These are phyloP conservation scores for Nudaria mundana DNA, from an alignment of 2,888 invertebrate genomes.

Conservation along the genomic window DNA sequence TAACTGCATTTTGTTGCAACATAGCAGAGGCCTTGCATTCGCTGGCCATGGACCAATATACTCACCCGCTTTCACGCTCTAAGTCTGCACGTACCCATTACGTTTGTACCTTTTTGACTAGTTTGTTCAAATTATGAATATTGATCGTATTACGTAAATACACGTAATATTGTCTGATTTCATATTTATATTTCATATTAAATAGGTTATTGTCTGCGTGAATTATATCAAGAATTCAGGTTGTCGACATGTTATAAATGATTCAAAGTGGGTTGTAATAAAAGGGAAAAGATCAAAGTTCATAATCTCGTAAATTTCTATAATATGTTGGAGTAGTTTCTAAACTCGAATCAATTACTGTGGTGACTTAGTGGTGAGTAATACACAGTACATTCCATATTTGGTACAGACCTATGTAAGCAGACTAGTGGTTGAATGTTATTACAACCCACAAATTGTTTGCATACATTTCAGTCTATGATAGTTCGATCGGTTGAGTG, in stretches of 20 bases:
- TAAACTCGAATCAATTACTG: neutral
- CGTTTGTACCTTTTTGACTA: too few species aligned
- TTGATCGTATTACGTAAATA: too few species aligned
- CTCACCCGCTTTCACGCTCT: constrained; percentile 67
- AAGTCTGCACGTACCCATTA: constrained; percentile 27
- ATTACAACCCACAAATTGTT: constrained; percentile 54
- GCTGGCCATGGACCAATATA: constrained; percentile 77
- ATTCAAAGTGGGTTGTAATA: too few species aligned
- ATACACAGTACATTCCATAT: neutral
- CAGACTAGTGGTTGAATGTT: constrained; percentile 38
- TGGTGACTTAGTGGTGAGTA: too few species aligned
- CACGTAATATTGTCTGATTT: too few species aligned
- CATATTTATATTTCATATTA: too few species aligned
- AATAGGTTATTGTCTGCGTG: too few species aligned
- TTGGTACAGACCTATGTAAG: constrained; percentile 13
- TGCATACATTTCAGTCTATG: constrained; percentile 41
- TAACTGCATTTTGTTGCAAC: constrained; percentile 71
- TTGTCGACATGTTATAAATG: too few species aligned
- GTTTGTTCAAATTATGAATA: constrained; percentile 23
- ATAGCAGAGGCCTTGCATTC: constrained; percentile 74
- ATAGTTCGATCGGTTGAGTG: constrained; percentile 29
- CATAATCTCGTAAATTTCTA: too few species aligned
- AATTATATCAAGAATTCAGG: too few species aligned
- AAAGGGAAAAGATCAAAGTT: too few species aligned
- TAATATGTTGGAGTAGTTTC: neutral